A percentile compares a stretch with the other conserved stretches of the same genome.
Conservation (phyloP, 2,113 vertebrate species). For the Meriones unguiculatus region DNA sequence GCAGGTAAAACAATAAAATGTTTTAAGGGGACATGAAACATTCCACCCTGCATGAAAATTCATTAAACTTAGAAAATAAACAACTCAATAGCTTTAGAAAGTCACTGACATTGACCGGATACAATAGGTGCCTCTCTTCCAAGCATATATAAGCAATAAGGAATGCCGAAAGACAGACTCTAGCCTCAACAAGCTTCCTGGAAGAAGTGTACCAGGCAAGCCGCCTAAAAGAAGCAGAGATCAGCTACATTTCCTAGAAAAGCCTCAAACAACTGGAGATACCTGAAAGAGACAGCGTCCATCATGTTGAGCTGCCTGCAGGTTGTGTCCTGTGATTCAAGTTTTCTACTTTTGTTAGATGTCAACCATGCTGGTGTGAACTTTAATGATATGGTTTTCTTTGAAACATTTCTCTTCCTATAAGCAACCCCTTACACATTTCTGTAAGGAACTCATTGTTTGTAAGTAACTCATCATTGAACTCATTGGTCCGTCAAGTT, state of each 20-base stretch:
- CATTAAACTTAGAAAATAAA: not conserved
- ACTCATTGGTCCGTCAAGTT: not conserved
- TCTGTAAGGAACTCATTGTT: not conserved
- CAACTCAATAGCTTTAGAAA: not conserved
- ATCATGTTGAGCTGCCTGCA: not conserved
- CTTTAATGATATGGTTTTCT: not conserved
- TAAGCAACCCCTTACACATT: not conserved
- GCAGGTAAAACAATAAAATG: not conserved
- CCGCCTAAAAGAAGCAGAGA: not conserved
- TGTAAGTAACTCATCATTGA: not conserved
- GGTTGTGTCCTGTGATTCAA: not conserved
- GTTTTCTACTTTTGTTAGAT: not conserved
- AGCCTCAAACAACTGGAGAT: not conserved
- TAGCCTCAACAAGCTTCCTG: not conserved
- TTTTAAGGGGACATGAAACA: not conserved
- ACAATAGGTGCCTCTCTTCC: not conserved
- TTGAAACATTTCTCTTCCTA: not conserved
- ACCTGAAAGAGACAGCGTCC: not conserved
- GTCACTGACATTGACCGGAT: not conserved
- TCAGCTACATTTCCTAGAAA: not conserved
- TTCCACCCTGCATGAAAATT: not conserved
- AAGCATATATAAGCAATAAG: not conserved
- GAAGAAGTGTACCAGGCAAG: not conserved
- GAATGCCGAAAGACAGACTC: not conserved
- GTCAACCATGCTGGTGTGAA: not conserved